These are phyloP conservation scores for Chrysomallon squamiferum DNA, from an alignment of 1,140 invertebrate genomes.

Conservation along the genomic window DNA sequence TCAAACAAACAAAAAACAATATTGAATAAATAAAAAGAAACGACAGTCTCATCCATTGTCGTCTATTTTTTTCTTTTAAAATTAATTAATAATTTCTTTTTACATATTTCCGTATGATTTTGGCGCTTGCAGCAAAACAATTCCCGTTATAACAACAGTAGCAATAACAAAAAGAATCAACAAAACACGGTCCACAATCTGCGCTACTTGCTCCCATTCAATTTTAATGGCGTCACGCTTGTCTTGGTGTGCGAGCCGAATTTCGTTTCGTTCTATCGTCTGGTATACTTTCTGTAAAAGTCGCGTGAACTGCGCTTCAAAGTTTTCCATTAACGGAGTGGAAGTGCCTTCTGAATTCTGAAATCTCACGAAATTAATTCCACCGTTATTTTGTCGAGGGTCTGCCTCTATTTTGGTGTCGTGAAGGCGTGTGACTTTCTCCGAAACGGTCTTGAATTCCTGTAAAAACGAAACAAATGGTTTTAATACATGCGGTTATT, in stretches of 20 bases:
- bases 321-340: slow-evolving; percentile 26
- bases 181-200: slow-evolving; percentile 73
- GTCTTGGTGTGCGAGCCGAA: slow-evolving; percentile 73
- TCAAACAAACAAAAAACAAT: too few relatives aligned
- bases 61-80: too few relatives aligned
- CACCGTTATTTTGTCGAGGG: slow-evolving; percentile 7
- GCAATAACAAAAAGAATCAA: slow-evolving; percentile 69
- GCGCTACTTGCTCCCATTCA: slow-evolving; percentile 81
- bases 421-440: slow-evolving; percentile 9
- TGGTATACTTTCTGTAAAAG: slow-evolving; percentile 74
- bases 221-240: slow-evolving; percentile 71
- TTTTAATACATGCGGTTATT: too few relatives aligned
- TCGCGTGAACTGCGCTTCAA: slow-evolving; percentile 70
- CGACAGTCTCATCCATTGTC: too few relatives aligned
- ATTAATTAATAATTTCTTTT: too few relatives aligned
- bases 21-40: too few relatives aligned
- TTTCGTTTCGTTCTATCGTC: slow-evolving; percentile 76
- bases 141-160: slow-evolving; percentile 29
- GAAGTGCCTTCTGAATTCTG: background rate
- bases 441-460: slow-evolving; percentile 10
- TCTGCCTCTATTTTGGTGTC: slow-evolving; percentile 7
- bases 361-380: background rate
- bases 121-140: slow-evolving; percentile 26
- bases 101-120: background rate
- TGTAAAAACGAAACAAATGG: background rate